Evolutionary conservation across 2,888 invertebrate species (phyloP), one percentile per base, ranked within the genome.

Genomic region (Lordiphosa fenestrarum): DNA sequence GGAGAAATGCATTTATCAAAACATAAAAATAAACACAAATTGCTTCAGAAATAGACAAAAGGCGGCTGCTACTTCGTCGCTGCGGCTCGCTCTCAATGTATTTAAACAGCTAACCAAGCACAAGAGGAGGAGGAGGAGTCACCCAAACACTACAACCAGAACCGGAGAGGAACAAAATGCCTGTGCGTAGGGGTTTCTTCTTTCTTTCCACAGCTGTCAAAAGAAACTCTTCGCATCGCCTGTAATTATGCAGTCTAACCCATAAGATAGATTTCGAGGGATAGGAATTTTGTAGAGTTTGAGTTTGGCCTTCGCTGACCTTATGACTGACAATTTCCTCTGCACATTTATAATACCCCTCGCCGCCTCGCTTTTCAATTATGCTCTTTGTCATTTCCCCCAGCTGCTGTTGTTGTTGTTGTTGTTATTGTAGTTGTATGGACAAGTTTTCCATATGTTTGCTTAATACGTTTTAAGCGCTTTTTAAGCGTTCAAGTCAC

Each of bases 401-500:
- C 30, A 9, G 30, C 3, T 10, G 30, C 3, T 30, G 30, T 30
- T 30, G 30, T 30, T 30, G 30, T 30, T 30, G 30, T 30, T 30
- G 30, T 30, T 30, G 23, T 6, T 23, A 9, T 59, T 54, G 59
- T 58, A 55, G 47, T 61, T 65, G 12, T 12, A 33, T 64, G 37
- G 68, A 80, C 81, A 83, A 80, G 80, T 78, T 78, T 84, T 77
- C 66, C 78, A 82, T 71, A 82, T 63, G 83, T 77, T 84, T 81
- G 69, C 64, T 81, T 70, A 74, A 85, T 85, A 84, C 72, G 65
- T 77, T 85, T 78, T 69, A 85, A 84, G 86, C 86, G 71, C 69
- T 83, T 83, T 71, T 81, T 81, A 84, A 81, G 86, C 84, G 77
- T 86, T 86, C 84, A 80, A 85, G 83, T 84, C 83, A 86, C 86